phyloP scores from a whole-genome alignment of 2,113 vertebrate genomes.

The Phodopus roborovskii region DNA sequence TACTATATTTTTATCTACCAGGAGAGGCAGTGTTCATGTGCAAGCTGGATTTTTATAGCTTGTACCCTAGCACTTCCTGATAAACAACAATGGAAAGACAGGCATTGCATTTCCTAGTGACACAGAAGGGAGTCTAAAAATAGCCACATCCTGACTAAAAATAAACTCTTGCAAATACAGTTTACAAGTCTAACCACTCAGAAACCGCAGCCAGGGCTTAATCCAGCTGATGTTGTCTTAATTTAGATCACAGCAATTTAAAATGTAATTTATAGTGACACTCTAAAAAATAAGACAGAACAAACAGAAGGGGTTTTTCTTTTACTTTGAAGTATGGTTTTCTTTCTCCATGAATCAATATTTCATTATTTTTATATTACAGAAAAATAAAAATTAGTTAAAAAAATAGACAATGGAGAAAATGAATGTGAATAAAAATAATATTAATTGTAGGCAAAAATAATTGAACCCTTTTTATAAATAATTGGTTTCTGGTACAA shows the following conservation, averaged over 20 bases:
- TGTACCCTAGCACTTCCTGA: constrained; percentile 70
- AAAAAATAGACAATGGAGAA: constrained; percentile 20
- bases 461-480: constrained; percentile 14
- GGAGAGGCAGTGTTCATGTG: not conserved
- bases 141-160: constrained; percentile 80
- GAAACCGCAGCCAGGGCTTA: constrained; percentile 67
- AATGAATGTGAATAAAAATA: constrained; percentile 18
- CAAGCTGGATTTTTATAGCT: constrained; percentile 50
- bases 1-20: constrained; percentile 54
- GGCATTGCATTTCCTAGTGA: constrained; percentile 79
- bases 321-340: constrained; percentile 13
- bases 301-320: constrained; percentile 13
- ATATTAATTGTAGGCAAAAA: constrained; percentile 9
- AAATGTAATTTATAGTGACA: constrained; percentile 55
- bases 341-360: constrained; percentile 2
- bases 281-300: constrained; percentile 51
- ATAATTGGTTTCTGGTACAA: constrained; percentile 6
- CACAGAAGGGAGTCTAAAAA: constrained; percentile 78
- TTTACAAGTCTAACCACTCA: constrained; percentile 68
- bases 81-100: constrained; percentile 79
- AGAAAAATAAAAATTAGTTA: constrained; percentile 10
- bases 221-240: constrained; percentile 59
- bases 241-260: constrained; percentile 52
- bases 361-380: constrained; percentile 49
- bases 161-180: constrained; percentile 76